Evolutionary conservation across 2,797 vertebrate species (phyloP).

Genomic region (Sternotherus odoratus): DNA sequence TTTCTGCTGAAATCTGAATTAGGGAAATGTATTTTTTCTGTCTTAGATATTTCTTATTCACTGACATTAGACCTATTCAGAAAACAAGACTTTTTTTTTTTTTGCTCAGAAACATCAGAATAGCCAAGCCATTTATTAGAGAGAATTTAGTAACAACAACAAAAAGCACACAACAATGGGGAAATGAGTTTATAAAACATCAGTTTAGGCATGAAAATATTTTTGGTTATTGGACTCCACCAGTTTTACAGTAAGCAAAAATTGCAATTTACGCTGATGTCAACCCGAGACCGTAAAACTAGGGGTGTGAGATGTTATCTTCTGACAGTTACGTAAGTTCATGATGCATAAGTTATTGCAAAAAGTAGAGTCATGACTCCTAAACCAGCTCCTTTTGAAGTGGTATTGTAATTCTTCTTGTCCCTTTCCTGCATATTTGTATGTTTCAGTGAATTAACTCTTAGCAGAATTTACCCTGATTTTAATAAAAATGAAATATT

Average conservation of each 20-base stretch:
- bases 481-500: slow-evolving; percentile 51
- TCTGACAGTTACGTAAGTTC: slow-evolving; percentile 72
- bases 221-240: slow-evolving; percentile 54
- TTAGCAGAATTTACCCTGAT: slow-evolving; percentile 47
- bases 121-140: neutral
- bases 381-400: slow-evolving; percentile 67
- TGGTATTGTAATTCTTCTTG: slow-evolving; percentile 43
- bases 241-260: slow-evolving; percentile 74
- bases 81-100: neutral
- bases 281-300: slow-evolving; percentile 73
- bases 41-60: slow-evolving; percentile 13
- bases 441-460: slow-evolving; percentile 70
- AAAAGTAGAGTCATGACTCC: slow-evolving; percentile 71
- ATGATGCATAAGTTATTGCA: slow-evolving; percentile 75
- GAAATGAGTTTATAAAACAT: slow-evolving; percentile 38
- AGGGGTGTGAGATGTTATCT: slow-evolving; percentile 77
- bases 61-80: neutral
- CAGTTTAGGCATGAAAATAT: slow-evolving; percentile 62
- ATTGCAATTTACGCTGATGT: slow-evolving; percentile 73
- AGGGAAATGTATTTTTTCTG: neutral
- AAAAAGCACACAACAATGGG: slow-evolving; percentile 34
- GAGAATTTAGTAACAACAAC: neutral
- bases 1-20: neutral
- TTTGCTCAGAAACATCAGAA: neutral
- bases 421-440: slow-evolving; percentile 47